Percentiles rank a stretch among this genome's conserved stretches.
Conservation (phyloP, 2,888 invertebrate species). For the Hydrotaea cyrtoneurina region DNA sequence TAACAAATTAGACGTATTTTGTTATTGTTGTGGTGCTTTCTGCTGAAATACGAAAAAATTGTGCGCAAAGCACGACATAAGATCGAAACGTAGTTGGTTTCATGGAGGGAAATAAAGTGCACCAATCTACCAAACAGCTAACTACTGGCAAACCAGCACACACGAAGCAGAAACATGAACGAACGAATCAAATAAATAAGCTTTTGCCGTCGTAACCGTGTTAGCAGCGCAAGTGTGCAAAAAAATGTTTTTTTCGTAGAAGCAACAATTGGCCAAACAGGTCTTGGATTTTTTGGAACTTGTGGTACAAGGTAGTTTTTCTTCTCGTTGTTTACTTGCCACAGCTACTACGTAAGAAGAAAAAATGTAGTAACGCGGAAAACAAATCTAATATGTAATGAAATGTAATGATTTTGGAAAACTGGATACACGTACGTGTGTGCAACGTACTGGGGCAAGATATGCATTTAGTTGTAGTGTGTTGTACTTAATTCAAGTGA, state of each 20-base stretch:
- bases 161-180: neutral
- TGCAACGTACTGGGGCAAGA: constrained; percentile 20
- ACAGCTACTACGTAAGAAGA: constrained; percentile 45
- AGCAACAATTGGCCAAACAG: constrained; percentile 49
- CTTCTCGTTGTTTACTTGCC: constrained; percentile 41
- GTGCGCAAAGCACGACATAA: neutral
- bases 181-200: constrained; percentile 48
- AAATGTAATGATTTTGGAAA: constrained; percentile 37
- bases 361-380: constrained; percentile 61
- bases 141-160: constrained; percentile 20
- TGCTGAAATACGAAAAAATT: neutral
- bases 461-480: constrained; percentile 43
- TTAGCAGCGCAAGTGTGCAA: constrained; percentile 59
- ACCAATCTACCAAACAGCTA: constrained; percentile 20
- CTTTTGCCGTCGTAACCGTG: constrained; percentile 58
- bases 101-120: constrained; percentile 38
- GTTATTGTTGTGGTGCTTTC: neutral
- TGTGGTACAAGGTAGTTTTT: constrained; percentile 44
- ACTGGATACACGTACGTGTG: constrained; percentile 4
- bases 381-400: constrained; percentile 61
- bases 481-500: constrained; percentile 25
- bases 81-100: constrained; percentile 26
- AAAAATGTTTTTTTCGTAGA: constrained; percentile 42
- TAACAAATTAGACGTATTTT: too few relatives aligned
- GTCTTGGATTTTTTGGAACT: constrained; percentile 59